Conservation (phyloP, 2,113 vertebrate genomes). For the Myotis yumanensis region DNA sequence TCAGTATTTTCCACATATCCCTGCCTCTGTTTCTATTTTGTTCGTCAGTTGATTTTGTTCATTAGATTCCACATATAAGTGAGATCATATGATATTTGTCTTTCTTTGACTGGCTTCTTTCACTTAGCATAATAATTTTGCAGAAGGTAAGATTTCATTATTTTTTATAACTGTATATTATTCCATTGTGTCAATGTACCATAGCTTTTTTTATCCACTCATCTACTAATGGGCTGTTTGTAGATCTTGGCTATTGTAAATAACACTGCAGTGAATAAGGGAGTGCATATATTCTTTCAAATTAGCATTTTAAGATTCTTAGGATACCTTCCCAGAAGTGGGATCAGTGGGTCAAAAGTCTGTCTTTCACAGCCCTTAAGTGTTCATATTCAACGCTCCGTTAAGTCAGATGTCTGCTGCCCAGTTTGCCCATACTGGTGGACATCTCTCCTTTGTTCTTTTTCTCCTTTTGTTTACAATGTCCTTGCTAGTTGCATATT, state of each 20-base stretch:
- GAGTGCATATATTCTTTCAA: neutral
- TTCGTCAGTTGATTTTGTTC: too few relatives aligned
- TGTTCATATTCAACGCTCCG: accelerated
- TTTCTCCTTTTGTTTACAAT: neutral
- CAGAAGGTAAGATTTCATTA: too few relatives aligned
- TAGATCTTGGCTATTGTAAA: neutral
- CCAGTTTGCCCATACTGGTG: neutral
- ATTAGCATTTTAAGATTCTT: neutral
- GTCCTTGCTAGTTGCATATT: neutral
- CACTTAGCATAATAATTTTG: too few relatives aligned
- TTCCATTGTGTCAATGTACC: too few relatives aligned
- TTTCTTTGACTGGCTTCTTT: too few relatives aligned
- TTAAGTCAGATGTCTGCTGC: neutral
- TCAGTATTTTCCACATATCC: too few relatives aligned
- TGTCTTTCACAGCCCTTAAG: neutral
- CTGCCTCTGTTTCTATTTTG: too few relatives aligned
- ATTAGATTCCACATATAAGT: too few relatives aligned
- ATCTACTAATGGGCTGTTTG: neutral
- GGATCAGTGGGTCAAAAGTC: neutral
- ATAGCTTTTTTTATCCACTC: too few relatives aligned
- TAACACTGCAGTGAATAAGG: neutral
- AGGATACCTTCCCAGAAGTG: neutral
- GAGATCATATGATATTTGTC: too few relatives aligned
- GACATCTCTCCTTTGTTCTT: too few relatives aligned
- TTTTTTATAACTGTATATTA: too few relatives aligned